Base-by-base conservation (phyloP, 2,888 invertebrate genomes). In the Drosophila longiperda region DNA sequence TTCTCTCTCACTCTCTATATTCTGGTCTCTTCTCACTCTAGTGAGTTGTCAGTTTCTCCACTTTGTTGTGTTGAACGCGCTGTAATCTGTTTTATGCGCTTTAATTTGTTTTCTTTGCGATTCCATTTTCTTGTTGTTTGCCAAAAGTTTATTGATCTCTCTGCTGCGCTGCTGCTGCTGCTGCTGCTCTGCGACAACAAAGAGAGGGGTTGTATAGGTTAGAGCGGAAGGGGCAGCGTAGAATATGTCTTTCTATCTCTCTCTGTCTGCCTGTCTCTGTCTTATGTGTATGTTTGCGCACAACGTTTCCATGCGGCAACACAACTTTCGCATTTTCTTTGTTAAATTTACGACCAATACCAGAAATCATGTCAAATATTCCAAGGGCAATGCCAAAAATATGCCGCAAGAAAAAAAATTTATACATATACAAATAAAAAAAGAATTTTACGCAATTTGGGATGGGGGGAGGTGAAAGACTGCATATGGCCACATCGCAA, bases 141-240 rank as follows among this genome's bases (percentile, higher is more conserved):
- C 84, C 87, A 87, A 85, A 88, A 88, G 84, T 85, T 85, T 89
- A 87, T 89, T 89, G 87, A 85, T 86, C 88, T 88, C 83, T 72
- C 38, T 29, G 26, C 52, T 73, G 53, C 61, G 45, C 81, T 73
- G 64, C 82, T 74, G 62, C 23, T 38, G 23, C 48, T 49, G 49
- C 54, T 23, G 20, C 45, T 69, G 52, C 60, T 53, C 82, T 75
- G 38, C 48, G 78, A 73, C 87, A 80, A 40, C 26, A 29, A 12
- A 7, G 26, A 38, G 38, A 9, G 20, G n/a, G 26, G 32, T 23
- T 45, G 45, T 45, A 8, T 45, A 23, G n/a, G 40, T 11, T 33
- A 45, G 42, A 15, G 42, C 32, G 40, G 17, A 23, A 45, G 32
- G 17, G 17, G n/a, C 11, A 12, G 11, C 23, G 49, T 45, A 73